Base-by-base conservation (phyloP, 2,113 vertebrate genomes). In the Pachypanchax playfairii region DNA sequence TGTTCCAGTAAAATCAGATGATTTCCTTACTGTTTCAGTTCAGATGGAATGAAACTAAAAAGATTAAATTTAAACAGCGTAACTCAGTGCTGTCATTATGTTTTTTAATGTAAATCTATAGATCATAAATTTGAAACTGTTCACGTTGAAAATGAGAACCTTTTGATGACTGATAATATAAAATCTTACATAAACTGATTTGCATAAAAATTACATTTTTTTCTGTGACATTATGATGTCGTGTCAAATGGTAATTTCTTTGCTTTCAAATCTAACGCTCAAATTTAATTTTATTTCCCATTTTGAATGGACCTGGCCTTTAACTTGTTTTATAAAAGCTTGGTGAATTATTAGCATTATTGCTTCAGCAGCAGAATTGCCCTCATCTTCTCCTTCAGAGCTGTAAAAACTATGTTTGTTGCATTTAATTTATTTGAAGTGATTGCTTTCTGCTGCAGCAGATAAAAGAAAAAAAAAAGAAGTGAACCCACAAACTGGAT, bases 401-500 rank as follows among this genome's bases (percentile, higher is more conserved):
- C 36, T n/a, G 15, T 21, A n/a, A 24, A 51, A 17, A 63, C 56
- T n/a, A 28, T 58, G 21, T 54, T 55, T 51, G 7, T 20, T 39
- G 47, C 31, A 60, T 4, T 25, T 51, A 18, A 42, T 35, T 12
- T 60, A 6, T 47, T 36, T 53, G 33, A 43, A 12, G 13, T 46
- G 18, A n/a, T 50, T 17, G 21, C 31, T 28, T 31, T 41, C 25
- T 56, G 35, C 22, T 17, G 24, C 21, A 36, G 25, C 13, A 39
- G 7, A 33, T 1, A n/a, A n/a, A n/a, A n/a, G n/a, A n/a, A n/a
- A 17, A 15, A 1, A 42, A 4, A 60, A 58, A 61, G 2, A 33
- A 54, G 43, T 48, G 26, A 55, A 41, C 57, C 47, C 5, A 47
- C 18, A 51, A 47, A 55, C 18, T 25, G 55, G 24, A 75, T 67